Conservation (phyloP, 2,888 invertebrate genomes). For the Nebria salina region DNA sequence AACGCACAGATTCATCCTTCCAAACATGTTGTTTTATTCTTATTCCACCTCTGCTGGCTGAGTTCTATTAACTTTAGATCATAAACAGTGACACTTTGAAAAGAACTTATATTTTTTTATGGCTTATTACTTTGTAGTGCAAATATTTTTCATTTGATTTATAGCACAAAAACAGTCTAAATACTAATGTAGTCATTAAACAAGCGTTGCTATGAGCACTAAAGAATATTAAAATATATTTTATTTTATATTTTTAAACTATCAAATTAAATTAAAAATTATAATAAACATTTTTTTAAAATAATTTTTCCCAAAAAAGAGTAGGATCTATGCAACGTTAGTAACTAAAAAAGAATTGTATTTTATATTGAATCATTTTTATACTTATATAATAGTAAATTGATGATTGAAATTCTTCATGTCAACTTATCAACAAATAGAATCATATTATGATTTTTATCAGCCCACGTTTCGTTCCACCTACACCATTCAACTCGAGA, state of each 20-base stretch:
- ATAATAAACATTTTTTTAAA: no score
- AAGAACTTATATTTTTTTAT: neutral
- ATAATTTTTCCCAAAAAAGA: no score
- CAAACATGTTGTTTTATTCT: neutral
- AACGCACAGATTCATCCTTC: neutral
- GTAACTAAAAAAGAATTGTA: neutral
- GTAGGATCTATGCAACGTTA: no score
- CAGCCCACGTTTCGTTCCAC: neutral
- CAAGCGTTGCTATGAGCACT: no score
- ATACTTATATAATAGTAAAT: neutral
- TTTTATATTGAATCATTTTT: neutral
- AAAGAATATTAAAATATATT: no score
- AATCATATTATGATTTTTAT: neutral
- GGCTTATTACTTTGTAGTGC: neutral
- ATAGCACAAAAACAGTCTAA: neutral
- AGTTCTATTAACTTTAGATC: neutral
- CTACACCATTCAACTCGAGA: neutral
- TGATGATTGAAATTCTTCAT: neutral
- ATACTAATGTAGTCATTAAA: no score
- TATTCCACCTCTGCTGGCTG: neutral
- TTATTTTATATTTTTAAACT: no score
- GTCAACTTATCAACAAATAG: neutral
- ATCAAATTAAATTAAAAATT: no score
- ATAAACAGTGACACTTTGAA: neutral
- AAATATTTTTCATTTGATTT: neutral